phyloP scores from a whole-genome alignment of 2,797 vertebrate genomes.

The Octomys mimax region DNA sequence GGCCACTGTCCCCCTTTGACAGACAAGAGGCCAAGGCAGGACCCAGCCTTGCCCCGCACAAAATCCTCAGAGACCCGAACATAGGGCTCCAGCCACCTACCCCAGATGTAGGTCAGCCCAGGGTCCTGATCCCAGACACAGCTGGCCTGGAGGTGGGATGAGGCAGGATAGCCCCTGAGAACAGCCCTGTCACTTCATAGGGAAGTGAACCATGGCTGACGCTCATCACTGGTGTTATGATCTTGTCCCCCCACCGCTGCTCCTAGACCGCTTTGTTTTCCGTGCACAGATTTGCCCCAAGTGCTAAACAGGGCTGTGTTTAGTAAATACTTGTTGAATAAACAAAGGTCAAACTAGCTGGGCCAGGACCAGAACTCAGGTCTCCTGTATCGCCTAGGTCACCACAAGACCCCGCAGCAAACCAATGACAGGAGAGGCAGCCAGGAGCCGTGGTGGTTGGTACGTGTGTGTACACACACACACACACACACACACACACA shows the following conservation, averaged over 20 bases:
- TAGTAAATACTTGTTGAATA: not conserved
- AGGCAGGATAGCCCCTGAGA: not conserved
- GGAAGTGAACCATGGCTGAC: not conserved
- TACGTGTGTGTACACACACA: too few relatives aligned
- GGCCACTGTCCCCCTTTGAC: not conserved
- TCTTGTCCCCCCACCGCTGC: not conserved
- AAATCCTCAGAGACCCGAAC: not conserved
- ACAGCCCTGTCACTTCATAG: not conserved
- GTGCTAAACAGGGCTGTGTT: not conserved
- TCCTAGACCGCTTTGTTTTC: not conserved
- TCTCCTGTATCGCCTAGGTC: not conserved
- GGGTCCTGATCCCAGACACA: not conserved
- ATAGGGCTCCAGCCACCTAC: too few relatives aligned
- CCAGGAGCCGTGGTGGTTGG: not conserved
- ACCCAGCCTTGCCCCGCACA: not conserved
- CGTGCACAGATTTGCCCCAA: not conserved
- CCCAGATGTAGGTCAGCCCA: too few relatives aligned
- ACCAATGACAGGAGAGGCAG: not conserved
- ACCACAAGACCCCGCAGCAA: not conserved
- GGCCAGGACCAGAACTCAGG: not conserved
- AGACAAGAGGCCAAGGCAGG: not conserved
- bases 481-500: too few relatives aligned
- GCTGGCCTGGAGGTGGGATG: not conserved
- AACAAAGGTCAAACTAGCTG: not conserved
- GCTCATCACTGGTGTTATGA: accelerated